A percentile compares a stretch with the other conserved stretches of the same genome.
These are phyloP conservation scores for Tenthredo notha DNA, from an alignment of 2,888 invertebrate genomes.

Conservation along the genomic window DNA sequence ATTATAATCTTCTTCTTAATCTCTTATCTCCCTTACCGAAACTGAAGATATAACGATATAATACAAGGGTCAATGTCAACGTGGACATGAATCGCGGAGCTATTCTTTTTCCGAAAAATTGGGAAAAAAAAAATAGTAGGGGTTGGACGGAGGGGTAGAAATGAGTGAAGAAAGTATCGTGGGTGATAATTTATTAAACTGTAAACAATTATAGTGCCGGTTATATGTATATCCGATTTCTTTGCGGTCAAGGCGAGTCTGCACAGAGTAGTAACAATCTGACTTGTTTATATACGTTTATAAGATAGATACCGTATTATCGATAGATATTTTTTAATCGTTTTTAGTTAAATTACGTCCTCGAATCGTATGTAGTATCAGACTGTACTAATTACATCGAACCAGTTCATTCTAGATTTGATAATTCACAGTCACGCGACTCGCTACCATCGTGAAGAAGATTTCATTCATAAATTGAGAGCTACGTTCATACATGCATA, in stretches of 20 bases:
- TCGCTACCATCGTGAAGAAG: constrained; percentile 56
- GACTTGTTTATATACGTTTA: not conserved
- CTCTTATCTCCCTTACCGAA: not conserved
- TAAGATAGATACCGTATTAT: not conserved
- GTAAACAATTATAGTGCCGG: not conserved
- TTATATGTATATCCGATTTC: not conserved
- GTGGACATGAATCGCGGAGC: not conserved
- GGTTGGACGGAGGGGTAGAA: no score
- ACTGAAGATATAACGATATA: not conserved
- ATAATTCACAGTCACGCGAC: constrained; percentile 60
- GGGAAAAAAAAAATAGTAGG: no score
- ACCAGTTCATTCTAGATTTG: constrained; percentile 51
- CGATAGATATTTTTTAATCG: not conserved
- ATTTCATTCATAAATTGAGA: constrained; percentile 66
- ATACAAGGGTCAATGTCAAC: constrained; percentile 26
- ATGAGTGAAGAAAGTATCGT: no score
- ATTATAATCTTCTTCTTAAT: not conserved
- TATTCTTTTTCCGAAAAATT: not conserved
- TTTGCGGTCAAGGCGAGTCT: not conserved
- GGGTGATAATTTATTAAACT: not conserved
- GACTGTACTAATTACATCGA: constrained; percentile 41
- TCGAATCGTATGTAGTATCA: not conserved
- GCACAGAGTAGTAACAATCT: not conserved
- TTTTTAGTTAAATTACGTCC: not conserved
- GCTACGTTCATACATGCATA: constrained; percentile 52